phyloP scores from a whole-genome alignment of 2,113 vertebrate species.

The Rhynchomys soricoides region DNA sequence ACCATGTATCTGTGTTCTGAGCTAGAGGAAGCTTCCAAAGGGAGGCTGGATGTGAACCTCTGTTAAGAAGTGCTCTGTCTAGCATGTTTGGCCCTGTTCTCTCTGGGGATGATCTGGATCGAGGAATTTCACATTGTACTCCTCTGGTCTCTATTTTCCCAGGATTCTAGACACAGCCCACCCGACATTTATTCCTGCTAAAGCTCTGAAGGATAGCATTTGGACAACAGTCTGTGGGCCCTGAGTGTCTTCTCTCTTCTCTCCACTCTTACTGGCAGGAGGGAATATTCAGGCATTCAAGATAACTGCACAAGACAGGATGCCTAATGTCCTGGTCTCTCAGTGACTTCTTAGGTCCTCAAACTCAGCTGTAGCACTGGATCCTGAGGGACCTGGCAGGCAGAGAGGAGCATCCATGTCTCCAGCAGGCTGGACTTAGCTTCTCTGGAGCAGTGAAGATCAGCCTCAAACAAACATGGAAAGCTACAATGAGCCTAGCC shows the following conservation, averaged over 20 bases:
- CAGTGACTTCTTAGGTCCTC: neutral
- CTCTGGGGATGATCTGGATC: neutral
- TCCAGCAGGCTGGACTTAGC: neutral
- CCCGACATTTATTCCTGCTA: neutral
- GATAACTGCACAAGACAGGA: neutral
- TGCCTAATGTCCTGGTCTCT: neutral
- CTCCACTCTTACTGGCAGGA: neutral
- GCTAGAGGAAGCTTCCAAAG: neutral
- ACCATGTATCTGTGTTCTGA: neutral
- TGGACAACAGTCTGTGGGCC: neutral
- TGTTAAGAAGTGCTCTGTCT: neutral
- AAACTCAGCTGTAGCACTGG: neutral
- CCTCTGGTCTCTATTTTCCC: neutral
- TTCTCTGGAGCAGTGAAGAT: neutral
- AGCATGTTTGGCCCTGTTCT: neutral
- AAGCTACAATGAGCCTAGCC: neutral
- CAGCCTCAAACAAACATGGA: neutral
- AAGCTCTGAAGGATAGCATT: neutral
- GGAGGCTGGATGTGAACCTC: too few relatives aligned
- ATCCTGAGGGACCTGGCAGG: neutral
- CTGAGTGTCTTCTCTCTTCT: neutral
- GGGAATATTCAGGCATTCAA: neutral
- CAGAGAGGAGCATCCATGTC: neutral
- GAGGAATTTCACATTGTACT: neutral
- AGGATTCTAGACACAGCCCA: fast-evolving